These are phyloP conservation scores for Drosophila neotestacea DNA, from an alignment of 2,888 invertebrate species.

Conservation along the genomic window DNA sequence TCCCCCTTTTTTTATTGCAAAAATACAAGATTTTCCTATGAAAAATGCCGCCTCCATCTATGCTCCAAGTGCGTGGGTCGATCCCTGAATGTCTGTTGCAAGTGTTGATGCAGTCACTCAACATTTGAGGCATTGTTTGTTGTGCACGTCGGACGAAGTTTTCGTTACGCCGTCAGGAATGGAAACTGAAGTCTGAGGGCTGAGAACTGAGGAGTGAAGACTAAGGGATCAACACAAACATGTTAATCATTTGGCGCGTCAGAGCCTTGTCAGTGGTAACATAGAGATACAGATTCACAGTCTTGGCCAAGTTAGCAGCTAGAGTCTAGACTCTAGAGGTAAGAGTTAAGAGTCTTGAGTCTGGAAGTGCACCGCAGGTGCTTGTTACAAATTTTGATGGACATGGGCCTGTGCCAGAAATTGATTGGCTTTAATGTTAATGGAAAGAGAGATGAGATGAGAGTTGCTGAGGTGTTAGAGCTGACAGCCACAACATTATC, in stretches of 20 bases:
- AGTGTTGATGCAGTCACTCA: conserved; percentile 48
- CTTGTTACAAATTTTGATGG: conserved; percentile 81
- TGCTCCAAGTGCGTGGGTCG: conserved; percentile 31
- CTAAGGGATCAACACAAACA: conserved; percentile 48
- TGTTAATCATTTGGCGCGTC: conserved; percentile 76
- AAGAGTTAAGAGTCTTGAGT: conserved; percentile 4
- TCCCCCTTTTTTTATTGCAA: conserved; percentile 7
- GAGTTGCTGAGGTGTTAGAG: conserved; percentile 25
- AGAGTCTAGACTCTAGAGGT: neutral
- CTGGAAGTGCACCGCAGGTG: conserved; percentile 62
- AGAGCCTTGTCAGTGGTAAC: conserved; percentile 60
- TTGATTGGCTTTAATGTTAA: conserved; percentile 80
- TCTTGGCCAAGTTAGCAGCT: conserved; percentile 1
- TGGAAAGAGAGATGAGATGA: conserved; percentile 49
- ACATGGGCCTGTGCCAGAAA: conserved; percentile 67
- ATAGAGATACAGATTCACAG: neutral
- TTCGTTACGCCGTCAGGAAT: conserved; percentile 62
- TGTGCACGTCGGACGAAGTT: conserved; percentile 50
- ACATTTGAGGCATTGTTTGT: conserved; percentile 50
- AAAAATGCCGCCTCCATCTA: conserved; percentile 10
- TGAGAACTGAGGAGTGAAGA: conserved; percentile 12
- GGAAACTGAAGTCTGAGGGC: conserved; percentile 19
- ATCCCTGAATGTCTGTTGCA: conserved; percentile 19
- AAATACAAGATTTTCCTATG: neutral
- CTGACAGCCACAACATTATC: conserved; percentile 66